Percentiles rank a stretch among this genome's conserved stretches.
phyloP scores from a whole-genome alignment of 2,888 invertebrate species.

The Drosophila monieri region DNA sequence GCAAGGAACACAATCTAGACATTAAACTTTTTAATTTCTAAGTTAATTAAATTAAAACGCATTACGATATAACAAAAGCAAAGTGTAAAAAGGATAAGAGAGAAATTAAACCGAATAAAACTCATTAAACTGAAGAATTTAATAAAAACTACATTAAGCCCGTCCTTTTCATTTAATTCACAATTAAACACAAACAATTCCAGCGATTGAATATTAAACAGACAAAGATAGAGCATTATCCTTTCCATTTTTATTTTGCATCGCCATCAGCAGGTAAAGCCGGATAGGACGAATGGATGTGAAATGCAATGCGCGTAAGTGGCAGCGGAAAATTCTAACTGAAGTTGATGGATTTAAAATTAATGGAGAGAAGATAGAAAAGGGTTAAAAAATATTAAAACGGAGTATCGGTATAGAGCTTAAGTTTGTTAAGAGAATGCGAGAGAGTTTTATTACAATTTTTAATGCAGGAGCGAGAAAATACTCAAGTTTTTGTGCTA shows the following conservation, averaged over 20 bases:
- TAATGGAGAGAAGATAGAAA: background rate
- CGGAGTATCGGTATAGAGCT: background rate
- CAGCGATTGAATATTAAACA: slow-evolving; percentile 41
- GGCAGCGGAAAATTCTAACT: slow-evolving; percentile 17
- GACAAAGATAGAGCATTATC: slow-evolving; percentile 19
- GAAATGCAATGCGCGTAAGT: slow-evolving; percentile 54
- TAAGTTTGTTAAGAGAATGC: slow-evolving; percentile 17
- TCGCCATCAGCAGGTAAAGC: slow-evolving; percentile 1
- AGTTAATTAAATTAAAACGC: slow-evolving; percentile 56
- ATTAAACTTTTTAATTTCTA: slow-evolving; percentile 52
- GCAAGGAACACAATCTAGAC: slow-evolving; percentile 44
- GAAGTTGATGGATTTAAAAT: slow-evolving; percentile 5
- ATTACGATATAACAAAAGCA: slow-evolving; percentile 52
- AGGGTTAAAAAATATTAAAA: background rate
- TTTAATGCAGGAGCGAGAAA: background rate
- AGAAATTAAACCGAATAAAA: slow-evolving; percentile 66
- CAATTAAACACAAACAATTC: slow-evolving; percentile 27
- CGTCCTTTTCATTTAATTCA: slow-evolving; percentile 5
- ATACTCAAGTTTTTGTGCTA: background rate
- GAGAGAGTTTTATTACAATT: background rate
- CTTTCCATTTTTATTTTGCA: background rate
- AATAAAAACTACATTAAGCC: slow-evolving; percentile 66
- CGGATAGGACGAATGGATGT: slow-evolving; percentile 9
- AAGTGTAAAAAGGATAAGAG: slow-evolving; percentile 64
- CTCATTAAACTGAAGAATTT: slow-evolving; percentile 74